These are phyloP conservation scores for Acipenser transmontanus DNA, from an alignment of 2,797 vertebrate species.

Conservation along the genomic window DNA sequence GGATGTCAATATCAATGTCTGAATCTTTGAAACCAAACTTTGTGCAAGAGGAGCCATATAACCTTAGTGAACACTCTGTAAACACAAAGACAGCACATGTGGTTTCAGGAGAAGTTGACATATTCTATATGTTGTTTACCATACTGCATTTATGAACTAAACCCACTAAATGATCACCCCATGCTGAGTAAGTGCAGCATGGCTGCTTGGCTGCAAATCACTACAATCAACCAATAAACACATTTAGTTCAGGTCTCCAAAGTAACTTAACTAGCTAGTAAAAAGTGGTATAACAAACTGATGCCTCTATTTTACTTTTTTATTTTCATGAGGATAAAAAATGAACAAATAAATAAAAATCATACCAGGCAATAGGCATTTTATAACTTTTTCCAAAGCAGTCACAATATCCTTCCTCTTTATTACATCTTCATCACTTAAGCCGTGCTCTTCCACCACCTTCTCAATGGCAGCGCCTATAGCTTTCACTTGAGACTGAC, in stretches of 20 bases:
- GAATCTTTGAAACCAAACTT: conserved; percentile 88
- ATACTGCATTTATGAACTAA: too few relatives aligned
- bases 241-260: too few relatives aligned
- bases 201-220: too few relatives aligned
- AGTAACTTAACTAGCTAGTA: too few relatives aligned
- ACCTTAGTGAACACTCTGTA: conserved; percentile 79
- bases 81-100: conserved; percentile 16
- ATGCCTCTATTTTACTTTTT: too few relatives aligned
- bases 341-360: conserved; percentile 11
- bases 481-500: conserved; percentile 65
- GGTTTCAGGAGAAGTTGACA: too few relatives aligned
- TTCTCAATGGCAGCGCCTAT: conserved; percentile 65
- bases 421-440: conserved; percentile 69
- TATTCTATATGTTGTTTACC: too few relatives aligned
- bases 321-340: too few relatives aligned
- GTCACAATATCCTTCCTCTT: conserved; percentile 60
- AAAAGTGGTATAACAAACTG: too few relatives aligned
- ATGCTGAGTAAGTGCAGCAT: too few relatives aligned
- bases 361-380: conserved; percentile 75
- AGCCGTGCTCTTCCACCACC: conserved; percentile 66
- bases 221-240: too few relatives aligned
- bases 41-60: conserved; percentile 87
- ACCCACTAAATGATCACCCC: too few relatives aligned
- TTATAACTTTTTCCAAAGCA: conserved; percentile 72
- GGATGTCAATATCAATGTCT: conserved; percentile 89